Evolutionary conservation across 2,888 invertebrate genomes (phyloP), one percentile per base, ranked within the genome.

Genomic region (Onthophagus sagittarius): DNA sequence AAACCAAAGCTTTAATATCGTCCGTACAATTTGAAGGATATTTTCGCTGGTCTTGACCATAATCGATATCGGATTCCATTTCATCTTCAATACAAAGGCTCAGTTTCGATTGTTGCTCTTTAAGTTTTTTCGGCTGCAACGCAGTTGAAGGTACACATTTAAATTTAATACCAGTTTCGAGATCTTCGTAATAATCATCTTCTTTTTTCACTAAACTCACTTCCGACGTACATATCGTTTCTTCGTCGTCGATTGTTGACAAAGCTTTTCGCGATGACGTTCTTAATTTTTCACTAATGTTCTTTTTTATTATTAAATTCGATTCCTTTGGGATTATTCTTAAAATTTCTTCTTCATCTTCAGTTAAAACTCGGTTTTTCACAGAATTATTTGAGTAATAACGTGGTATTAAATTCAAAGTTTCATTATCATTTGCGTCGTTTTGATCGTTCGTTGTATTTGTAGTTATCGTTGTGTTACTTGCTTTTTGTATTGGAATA

Each of bases 41-140:
- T 63, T 71, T 73, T 13, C 72, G 23, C 15, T 63, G 23, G 31
- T 71, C 63, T 4, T 39, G 14, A 11, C 62, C 31, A 33, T 65
- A 15, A 62, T 75, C 75, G n/a, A 75, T 71, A 69, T 75, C 75
- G n/a, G 75, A 72, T 33, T 75, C 75, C 3, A 74, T 67, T 62
- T 75, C 75, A 15, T 75, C 75, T 64, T 75, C 75, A 31, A 75
- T 75, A 23, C 73, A 73, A 6, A 75, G 71, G 31, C 75, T 75
- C 9, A 75, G 53, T 31, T 75, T 75, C 11, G 75, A 75, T 32
- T 73, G 73, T 39, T 73, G 75, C 70, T 75, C 73, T 39, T 64
- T 73, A 63, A 75, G 14, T 72, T 32, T 64, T 63, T 63, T 70
- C 13, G 53, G 31, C 5, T n/a, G 15, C 13, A 64, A 31, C 11